These are phyloP conservation scores for Hanleya hanleyi DNA, from an alignment of 2,888 invertebrate species.

Conservation along the genomic window DNA sequence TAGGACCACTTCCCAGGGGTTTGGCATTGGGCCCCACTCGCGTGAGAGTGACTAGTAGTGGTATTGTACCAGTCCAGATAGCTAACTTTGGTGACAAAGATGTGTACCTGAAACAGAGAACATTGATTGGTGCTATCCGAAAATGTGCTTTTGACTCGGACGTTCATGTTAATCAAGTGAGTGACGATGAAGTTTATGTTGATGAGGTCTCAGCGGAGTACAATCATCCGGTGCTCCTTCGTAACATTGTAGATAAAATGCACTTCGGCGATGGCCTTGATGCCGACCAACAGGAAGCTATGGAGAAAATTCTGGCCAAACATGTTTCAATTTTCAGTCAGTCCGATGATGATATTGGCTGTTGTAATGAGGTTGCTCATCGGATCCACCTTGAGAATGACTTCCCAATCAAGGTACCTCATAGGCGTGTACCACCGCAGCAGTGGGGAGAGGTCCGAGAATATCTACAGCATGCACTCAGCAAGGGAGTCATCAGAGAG, in stretches of 20 bases:
- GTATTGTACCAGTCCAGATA: not conserved
- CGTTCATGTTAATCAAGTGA: not conserved
- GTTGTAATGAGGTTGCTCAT: conserved; percentile 12
- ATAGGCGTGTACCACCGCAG: conserved; percentile 28
- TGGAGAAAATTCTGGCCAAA: not conserved
- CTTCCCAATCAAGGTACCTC: conserved; percentile 17
- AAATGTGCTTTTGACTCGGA: not conserved
- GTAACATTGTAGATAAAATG: not conserved
- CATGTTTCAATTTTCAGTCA: not conserved
- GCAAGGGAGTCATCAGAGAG: conserved; percentile 19
- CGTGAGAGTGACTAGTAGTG: not conserved
- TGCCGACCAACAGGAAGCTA: not conserved
- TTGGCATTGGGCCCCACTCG: not conserved
- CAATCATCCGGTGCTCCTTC: not conserved
- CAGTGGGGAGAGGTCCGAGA: conserved; percentile 34
- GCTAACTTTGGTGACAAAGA: conserved; percentile 15
- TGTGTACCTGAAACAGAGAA: not conserved
- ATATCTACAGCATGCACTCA: conserved; percentile 21
- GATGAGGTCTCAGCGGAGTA: not conserved
- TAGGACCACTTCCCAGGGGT: not conserved
- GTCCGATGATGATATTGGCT: conserved; percentile 17
- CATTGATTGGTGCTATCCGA: not conserved
- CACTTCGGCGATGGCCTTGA: not conserved
- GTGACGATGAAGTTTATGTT: not conserved
- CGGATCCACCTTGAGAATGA: conserved; percentile 4